Evolutionary conservation across 2,888 invertebrate species (phyloP).

Genomic region (Tineola bisselliella): DNA sequence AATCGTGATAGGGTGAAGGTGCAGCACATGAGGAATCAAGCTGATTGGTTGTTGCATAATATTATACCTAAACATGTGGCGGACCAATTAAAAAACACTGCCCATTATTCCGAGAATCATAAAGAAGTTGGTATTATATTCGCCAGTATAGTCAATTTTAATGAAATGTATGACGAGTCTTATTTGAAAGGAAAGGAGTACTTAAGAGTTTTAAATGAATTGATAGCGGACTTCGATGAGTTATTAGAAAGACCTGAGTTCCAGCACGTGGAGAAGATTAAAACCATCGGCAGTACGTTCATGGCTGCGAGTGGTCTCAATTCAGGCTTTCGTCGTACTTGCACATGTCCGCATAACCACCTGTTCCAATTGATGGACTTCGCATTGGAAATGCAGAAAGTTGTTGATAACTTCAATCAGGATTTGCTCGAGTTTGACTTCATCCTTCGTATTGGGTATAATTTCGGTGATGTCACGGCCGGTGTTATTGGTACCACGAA

Average conservation of each 20-base stretch:
- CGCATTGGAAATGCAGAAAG: slow-evolving; percentile 89
- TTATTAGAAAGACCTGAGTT: slow-evolving; percentile 83
- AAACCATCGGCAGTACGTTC: slow-evolving; percentile 95
- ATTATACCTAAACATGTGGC: slow-evolving; percentile 97
- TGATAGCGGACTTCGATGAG: slow-evolving; percentile 97
- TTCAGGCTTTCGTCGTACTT: slow-evolving; percentile 76
- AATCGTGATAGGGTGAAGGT: slow-evolving; percentile 88
- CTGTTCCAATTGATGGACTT: slow-evolving; percentile 92
- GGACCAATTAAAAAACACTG: slow-evolving; percentile 90
- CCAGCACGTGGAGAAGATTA: slow-evolving; percentile 94
- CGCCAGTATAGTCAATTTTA: slow-evolving; percentile 96
- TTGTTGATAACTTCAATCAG: slow-evolving; percentile 86
- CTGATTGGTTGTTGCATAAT: slow-evolving; percentile 95
- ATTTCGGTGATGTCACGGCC: slow-evolving; percentile 95
- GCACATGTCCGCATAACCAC: slow-evolving; percentile 78
- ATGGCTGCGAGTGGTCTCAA: slow-evolving; percentile 98
- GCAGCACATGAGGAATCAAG: slow-evolving; percentile 93
- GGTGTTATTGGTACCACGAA: slow-evolving; percentile 97
- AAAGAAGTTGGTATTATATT: slow-evolving; percentile 93
- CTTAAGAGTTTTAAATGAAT: slow-evolving; percentile 91
- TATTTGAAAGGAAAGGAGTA: slow-evolving; percentile 96
- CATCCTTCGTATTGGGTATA: slow-evolving; percentile 86
- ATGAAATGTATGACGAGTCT: slow-evolving; percentile 97
- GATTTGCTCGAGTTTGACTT: slow-evolving; percentile 91
- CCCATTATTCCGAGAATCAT: slow-evolving; percentile 95